A percentile compares a stretch with the other conserved stretches of the same genome.
Evolutionary conservation across 2,888 invertebrate species (phyloP).

Genomic region (Tupiocoris notatus): DNA sequence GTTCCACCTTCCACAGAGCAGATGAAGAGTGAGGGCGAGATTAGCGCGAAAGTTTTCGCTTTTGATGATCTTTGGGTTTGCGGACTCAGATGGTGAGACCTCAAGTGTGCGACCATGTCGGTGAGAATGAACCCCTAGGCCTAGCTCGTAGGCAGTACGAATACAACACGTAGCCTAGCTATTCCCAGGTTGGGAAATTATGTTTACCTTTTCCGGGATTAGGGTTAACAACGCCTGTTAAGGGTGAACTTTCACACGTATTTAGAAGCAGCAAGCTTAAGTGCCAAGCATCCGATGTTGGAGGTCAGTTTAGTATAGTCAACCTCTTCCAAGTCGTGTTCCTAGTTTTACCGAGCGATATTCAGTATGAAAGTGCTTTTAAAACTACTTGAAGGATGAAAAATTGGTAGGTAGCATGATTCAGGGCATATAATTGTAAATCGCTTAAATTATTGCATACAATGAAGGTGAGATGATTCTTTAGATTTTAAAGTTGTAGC

Average conservation of each 20-base stretch:
- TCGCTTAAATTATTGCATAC: no score
- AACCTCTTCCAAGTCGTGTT: no score
- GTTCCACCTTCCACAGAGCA: neutral
- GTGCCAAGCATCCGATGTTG: no score
- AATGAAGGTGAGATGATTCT: no score
- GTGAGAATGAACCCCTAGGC: neutral
- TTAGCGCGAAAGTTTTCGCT: neutral
- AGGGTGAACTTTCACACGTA: neutral
- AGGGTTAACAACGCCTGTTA: slow-evolving; percentile 30
- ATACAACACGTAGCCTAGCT: neutral
- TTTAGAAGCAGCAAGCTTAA: no score
- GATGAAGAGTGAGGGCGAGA: neutral
- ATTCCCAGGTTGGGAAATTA: slow-evolving; percentile 12
- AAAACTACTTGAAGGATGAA: no score
- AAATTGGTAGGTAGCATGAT: no score
- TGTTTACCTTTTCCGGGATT: slow-evolving; percentile 30
- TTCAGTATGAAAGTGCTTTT: no score
- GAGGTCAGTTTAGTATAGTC: no score
- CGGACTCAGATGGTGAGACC: neutral
- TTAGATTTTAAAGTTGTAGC: no score
- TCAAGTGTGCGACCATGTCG: neutral
- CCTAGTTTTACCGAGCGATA: no score
- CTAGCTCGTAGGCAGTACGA: neutral
- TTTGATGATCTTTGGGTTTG: neutral
- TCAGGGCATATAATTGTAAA: no score